Evolutionary conservation across 2,113 vertebrate genomes (phyloP).

Genomic region (Salvelinus fontinalis): DNA sequence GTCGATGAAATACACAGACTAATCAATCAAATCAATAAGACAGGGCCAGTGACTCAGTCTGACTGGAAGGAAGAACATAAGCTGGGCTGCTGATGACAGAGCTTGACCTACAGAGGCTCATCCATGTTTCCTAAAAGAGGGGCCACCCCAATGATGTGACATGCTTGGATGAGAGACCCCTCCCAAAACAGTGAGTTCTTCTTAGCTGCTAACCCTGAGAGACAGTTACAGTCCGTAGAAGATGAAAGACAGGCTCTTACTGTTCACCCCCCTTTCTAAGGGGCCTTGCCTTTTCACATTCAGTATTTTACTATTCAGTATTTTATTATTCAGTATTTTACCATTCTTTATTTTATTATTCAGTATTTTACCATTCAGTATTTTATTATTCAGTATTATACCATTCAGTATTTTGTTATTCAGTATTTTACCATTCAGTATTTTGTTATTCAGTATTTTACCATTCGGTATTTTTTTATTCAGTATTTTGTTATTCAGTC

Average conservation of each 20-base stretch:
- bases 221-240: background rate
- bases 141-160: background rate
- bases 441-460: no score
- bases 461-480: no score
- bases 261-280: background rate
- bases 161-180: background rate
- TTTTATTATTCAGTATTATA: no score
- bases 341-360: no score
- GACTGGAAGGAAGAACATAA: conserved; percentile 7
- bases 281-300: background rate
- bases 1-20: conserved; percentile 18
- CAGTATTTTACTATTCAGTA: no score
- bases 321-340: no score
- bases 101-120: background rate
- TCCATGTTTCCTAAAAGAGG: background rate
- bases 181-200: background rate
- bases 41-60: conserved; percentile 23
- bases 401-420: no score
- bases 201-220: background rate
- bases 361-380: no score
- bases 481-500: no score
- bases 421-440: no score
- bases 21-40: conserved; percentile 19
- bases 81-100: background rate
- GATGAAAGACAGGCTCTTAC: background rate